Evolutionary conservation across 2,888 invertebrate genomes (phyloP).

Genomic region (Macaria notata): DNA sequence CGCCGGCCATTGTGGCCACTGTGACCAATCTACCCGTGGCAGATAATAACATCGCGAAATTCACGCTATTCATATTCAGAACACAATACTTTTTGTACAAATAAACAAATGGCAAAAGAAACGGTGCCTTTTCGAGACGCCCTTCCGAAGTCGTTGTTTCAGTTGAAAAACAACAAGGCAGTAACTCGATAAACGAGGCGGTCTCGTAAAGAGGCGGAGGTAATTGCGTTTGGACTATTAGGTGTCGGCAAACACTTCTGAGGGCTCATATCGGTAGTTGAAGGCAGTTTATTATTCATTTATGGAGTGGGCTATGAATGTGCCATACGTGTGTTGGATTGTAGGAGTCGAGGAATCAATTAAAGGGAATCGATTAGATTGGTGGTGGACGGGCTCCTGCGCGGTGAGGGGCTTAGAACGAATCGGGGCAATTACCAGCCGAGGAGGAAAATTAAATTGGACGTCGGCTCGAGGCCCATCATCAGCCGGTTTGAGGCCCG

Average conservation of each 20-base stretch:
- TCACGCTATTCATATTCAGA: slow-evolving; percentile 44
- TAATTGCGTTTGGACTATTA: slow-evolving; percentile 8
- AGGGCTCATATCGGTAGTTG: slow-evolving; percentile 14
- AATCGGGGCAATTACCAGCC: slow-evolving; percentile 75
- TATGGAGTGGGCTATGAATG: slow-evolving; percentile 32
- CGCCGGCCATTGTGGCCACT: slow-evolving; percentile 60
- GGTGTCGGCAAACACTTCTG: slow-evolving; percentile 21
- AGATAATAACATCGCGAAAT: slow-evolving; percentile 70
- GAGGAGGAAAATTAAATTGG: slow-evolving; percentile 75
- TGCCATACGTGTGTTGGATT: slow-evolving; percentile 45
- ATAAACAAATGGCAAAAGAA: slow-evolving; percentile 28
- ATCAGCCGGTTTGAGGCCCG: slow-evolving; percentile 26
- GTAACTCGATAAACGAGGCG: slow-evolving; percentile 5
- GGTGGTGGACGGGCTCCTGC: slow-evolving; percentile 52
- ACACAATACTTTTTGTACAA: slow-evolving; percentile 37
- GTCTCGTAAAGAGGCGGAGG: slow-evolving; percentile 11
- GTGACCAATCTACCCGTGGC: slow-evolving; percentile 69
- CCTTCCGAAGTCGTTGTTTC: slow-evolving; percentile 14
- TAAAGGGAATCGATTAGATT: slow-evolving; percentile 64
- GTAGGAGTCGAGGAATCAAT: slow-evolving; percentile 59
- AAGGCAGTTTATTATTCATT: slow-evolving; percentile 34
- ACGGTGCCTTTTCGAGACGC: slow-evolving; percentile 23
- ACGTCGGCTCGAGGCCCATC: slow-evolving; percentile 52
- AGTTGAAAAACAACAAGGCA: slow-evolving; percentile 2
- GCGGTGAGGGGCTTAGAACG: slow-evolving; percentile 64